phyloP scores from a whole-genome alignment of 2,888 invertebrate species.

The Heterodera filipjevi region DNA sequence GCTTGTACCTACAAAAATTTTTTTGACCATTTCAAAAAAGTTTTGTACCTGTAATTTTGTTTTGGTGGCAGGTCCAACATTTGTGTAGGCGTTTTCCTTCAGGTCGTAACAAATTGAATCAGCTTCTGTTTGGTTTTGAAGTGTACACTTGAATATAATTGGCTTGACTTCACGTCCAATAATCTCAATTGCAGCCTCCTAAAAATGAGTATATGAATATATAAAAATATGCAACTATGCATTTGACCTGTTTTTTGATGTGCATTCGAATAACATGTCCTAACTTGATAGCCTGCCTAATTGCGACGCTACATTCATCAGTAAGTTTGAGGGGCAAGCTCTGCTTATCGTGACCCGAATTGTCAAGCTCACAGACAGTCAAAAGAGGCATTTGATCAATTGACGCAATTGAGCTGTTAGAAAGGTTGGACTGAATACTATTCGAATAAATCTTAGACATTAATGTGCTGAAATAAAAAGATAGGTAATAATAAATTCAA shows the following conservation, averaged over 20 bases:
- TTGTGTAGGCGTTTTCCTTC: slow-evolving; percentile 7
- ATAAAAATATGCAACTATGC: neutral
- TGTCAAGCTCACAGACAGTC: slow-evolving; percentile 1
- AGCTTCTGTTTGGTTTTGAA: slow-evolving; percentile 21
- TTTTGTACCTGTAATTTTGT: slow-evolving; percentile 21
- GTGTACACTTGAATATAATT: slow-evolving; percentile 19
- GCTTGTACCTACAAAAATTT: slow-evolving; percentile 41
- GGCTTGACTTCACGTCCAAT: neutral
- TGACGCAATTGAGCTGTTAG: slow-evolving; percentile 6
- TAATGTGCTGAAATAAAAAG: neutral
- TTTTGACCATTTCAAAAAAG: neutral
- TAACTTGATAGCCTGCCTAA: slow-evolving; percentile 36
- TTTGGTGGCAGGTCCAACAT: slow-evolving; percentile 23
- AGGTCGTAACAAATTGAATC: slow-evolving; percentile 23
- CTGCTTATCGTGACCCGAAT: neutral
- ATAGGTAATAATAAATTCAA: neutral
- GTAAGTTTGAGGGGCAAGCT: slow-evolving; percentile 52
- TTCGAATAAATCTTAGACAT: neutral
- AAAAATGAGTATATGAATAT: neutral
- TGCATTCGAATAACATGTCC: slow-evolving; percentile 28
- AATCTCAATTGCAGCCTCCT: slow-evolving; percentile 31
- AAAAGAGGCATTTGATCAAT: neutral
- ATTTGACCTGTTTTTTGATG: slow-evolving; percentile 20
- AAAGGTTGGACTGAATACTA: neutral
- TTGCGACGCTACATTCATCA: slow-evolving; percentile 54